Evolutionary conservation across 2,888 invertebrate genomes (phyloP), one percentile per base, ranked within the genome.

Genomic region (Herminia tarsipennalis): DNA sequence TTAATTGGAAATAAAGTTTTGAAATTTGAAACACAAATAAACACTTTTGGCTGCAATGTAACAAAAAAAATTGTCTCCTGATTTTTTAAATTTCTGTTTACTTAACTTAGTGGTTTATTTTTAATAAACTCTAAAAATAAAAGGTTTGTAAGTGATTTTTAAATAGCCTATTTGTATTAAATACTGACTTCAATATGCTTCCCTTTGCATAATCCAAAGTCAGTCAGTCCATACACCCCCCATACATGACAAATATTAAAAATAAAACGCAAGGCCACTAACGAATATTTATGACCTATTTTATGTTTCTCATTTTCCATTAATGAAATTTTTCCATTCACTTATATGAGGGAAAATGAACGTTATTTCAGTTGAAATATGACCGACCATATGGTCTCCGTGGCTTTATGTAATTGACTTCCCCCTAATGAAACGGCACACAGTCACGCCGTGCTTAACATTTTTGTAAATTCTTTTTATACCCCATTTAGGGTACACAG

Each of bases 341-440:
- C 70, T 56, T 34, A 68, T 77, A 76, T 70, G 69, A 69, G 55
- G 61, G 61, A 44, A 68, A 81, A 76, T 76, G 70, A 67, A 65
- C 66, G 74, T 80, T 77, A 79, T 82, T 78, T 69, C 52, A 64
- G 66, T 49, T 82, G 75, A 82, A 80, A 81, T 78, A 86, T 79
- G 70, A 64, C 67, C 69, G 57, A 62, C 70, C 77, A 75, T 81
- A 81, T 77, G 74, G 79, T 79, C 70, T 60, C 67, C 47, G 59
- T 55, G 56, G 61, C 62, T 70, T 68, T 70, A 56, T 70, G 72
- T 78, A 80, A 82, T 83, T 81, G 78, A 82, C 77, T 79, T 74
- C 61, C 53, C 68, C 55, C 52, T 83, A 83, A 82, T 82, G 80
- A 80, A 78, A 80, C 72, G 75, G 66, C 77, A 76, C 67, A 78